A percentile compares a stretch with the other conserved stretches of the same genome.
These are phyloP conservation scores for Erethizon dorsatum DNA, from an alignment of 2,797 vertebrate genomes.

Conservation along the genomic window DNA sequence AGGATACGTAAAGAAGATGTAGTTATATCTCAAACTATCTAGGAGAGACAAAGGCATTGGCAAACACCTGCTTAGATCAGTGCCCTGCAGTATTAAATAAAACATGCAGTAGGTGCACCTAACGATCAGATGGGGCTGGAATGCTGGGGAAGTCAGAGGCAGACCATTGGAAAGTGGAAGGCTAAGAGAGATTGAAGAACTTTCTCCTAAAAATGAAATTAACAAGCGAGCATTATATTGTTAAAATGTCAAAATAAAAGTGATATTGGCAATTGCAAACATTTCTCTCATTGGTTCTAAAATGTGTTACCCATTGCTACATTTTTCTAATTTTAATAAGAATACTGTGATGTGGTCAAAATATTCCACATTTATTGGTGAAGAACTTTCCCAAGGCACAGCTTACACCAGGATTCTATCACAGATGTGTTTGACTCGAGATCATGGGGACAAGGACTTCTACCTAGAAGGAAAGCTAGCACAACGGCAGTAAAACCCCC, in stretches of 20 bases:
- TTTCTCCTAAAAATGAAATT: background rate
- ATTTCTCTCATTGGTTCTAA: background rate
- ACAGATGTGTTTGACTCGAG: background rate
- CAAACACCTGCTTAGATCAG: background rate
- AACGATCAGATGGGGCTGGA: background rate
- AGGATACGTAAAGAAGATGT: background rate
- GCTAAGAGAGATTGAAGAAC: background rate
- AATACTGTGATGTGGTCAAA: background rate
- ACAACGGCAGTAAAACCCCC: background rate
- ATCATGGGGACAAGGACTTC: background rate
- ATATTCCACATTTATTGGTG: background rate
- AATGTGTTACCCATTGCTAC: background rate
- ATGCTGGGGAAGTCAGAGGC: background rate
- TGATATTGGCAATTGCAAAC: background rate
- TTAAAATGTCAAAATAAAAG: background rate
- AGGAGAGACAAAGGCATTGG: background rate
- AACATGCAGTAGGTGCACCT: background rate
- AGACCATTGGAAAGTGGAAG: background rate
- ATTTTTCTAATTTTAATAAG: background rate
- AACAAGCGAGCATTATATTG: background rate
- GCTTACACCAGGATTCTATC: background rate
- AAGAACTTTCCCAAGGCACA: background rate
- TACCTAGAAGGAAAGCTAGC: accelerated
- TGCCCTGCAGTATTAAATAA: background rate
- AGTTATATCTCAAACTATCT: background rate